Percentiles rank a stretch among this genome's conserved stretches.
These are phyloP conservation scores for Trachymyrmex cornetzi DNA, from an alignment of 1,140 invertebrate genomes.

Conservation along the genomic window DNA sequence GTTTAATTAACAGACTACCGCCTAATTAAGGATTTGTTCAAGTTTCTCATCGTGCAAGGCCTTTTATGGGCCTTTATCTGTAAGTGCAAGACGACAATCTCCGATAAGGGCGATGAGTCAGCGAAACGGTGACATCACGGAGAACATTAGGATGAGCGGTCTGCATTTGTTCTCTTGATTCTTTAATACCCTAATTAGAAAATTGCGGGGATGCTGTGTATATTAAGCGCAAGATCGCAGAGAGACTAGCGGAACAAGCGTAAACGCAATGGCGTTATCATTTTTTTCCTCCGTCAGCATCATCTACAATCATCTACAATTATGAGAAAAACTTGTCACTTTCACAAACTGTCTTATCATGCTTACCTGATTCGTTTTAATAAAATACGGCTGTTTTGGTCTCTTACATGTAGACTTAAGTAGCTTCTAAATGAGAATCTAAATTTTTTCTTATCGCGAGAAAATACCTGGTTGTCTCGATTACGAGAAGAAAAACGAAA, in stretches of 20 bases:
- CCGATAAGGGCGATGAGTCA: slow-evolving; percentile 62
- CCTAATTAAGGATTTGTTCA: slow-evolving; percentile 65
- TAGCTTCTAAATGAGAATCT: not conserved
- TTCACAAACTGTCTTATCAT: not conserved
- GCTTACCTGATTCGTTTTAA: not conserved
- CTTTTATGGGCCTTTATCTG: slow-evolving; percentile 68
- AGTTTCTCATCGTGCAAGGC: not conserved
- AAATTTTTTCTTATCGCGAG: not conserved
- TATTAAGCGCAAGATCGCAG: slow-evolving; percentile 57
- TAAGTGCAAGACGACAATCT: slow-evolving; percentile 1
- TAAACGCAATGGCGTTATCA: not conserved
- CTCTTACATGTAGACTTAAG: not conserved
- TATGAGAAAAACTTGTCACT: not conserved
- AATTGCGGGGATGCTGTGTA: slow-evolving; percentile 36
- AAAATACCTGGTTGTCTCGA: not conserved
- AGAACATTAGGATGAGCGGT: not conserved
- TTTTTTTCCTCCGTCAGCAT: not conserved
- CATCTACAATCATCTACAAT: not conserved
- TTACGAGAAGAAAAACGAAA: not conserved
- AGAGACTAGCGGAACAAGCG: not conserved
- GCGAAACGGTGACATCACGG: slow-evolving; percentile 49
- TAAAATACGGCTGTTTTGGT: not conserved
- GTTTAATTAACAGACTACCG: slow-evolving; percentile 66
- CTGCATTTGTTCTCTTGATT: slow-evolving; percentile 60
- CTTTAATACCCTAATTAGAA: slow-evolving; percentile 66